Evolutionary conservation across 2,797 vertebrate genomes (phyloP).

Genomic region (Rhinatrema bivittatum): DNA sequence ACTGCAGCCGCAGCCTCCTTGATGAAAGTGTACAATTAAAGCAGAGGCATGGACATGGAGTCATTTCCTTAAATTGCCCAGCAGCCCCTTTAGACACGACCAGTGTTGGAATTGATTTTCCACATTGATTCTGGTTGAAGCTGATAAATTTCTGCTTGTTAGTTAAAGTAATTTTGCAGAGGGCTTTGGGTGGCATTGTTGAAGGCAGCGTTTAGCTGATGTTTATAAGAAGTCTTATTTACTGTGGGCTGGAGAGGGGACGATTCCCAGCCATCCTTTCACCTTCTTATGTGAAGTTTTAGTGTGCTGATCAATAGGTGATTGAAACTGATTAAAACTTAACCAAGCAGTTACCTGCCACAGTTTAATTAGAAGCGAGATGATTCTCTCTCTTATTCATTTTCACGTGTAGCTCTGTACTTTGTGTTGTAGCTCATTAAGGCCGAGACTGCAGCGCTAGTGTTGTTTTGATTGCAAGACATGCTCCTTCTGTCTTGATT

Average conservation of each 20-base stretch:
- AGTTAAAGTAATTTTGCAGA: constrained; percentile 83
- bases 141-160: constrained; percentile 87
- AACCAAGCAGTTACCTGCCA: constrained; percentile 72
- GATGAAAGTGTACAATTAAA: constrained; percentile 83
- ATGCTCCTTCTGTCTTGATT: too few relatives aligned
- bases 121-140: constrained; percentile 80
- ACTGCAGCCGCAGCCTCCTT: constrained; percentile 66
- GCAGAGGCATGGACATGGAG: constrained; percentile 79
- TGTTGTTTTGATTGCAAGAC: too few relatives aligned
- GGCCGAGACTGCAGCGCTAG: too few relatives aligned
- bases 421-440: too few relatives aligned
- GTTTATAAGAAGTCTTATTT: constrained; percentile 81
- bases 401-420: too few relatives aligned
- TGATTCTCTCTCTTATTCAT: constrained; percentile 63
- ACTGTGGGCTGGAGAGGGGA: constrained; percentile 65
- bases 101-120: constrained; percentile 82
- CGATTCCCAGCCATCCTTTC: constrained; percentile 73
- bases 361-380: constrained; percentile 70
- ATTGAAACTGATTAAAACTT: constrained; percentile 76
- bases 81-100: constrained; percentile 76
- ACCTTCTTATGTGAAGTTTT: constrained; percentile 75
- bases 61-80: constrained; percentile 85
- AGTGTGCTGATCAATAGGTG: constrained; percentile 69
- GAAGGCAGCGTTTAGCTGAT: constrained; percentile 80
- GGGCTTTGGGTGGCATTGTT: constrained; percentile 70